phyloP scores from a whole-genome alignment of 2,888 invertebrate genomes.

The Aleiodes testaceus region DNA sequence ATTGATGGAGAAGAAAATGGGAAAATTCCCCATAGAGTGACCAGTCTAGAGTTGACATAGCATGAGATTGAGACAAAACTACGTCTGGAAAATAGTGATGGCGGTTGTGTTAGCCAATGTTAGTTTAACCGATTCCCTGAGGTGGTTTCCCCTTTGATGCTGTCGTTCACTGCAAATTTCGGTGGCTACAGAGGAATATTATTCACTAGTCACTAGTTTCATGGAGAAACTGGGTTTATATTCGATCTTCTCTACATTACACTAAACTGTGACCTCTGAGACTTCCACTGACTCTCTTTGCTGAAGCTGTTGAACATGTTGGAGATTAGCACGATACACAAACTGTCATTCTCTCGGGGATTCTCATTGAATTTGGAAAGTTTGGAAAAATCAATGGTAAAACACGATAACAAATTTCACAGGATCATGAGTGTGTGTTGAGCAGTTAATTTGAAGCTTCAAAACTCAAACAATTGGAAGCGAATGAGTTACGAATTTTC shows the following conservation, averaged over 20 bases:
- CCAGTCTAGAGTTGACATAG: too few species aligned
- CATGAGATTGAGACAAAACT: too few species aligned
- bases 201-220: not conserved
- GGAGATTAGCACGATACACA: not conserved
- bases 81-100: too few species aligned
- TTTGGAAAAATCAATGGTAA: conserved; percentile 4
- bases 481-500: not conserved
- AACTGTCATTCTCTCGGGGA: too few species aligned
- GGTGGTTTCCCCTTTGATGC: conserved; percentile 1
- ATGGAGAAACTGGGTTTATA: not conserved
- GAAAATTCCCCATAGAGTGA: too few species aligned
- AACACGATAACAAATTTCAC: not conserved
- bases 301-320: not conserved
- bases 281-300: not conserved
- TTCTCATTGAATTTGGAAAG: not conserved
- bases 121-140: too few species aligned
- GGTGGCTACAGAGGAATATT: not conserved
- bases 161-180: not conserved
- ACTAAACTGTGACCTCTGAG: not conserved
- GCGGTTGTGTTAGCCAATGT: too few species aligned
- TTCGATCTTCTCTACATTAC: not conserved
- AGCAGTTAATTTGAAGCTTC: not conserved
- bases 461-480: conserved; percentile 20
- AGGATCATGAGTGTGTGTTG: not conserved
- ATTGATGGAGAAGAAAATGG: too few species aligned